phyloP scores from a whole-genome alignment of 2,888 invertebrate genomes.

The Gymnosoma rotundatum region DNA sequence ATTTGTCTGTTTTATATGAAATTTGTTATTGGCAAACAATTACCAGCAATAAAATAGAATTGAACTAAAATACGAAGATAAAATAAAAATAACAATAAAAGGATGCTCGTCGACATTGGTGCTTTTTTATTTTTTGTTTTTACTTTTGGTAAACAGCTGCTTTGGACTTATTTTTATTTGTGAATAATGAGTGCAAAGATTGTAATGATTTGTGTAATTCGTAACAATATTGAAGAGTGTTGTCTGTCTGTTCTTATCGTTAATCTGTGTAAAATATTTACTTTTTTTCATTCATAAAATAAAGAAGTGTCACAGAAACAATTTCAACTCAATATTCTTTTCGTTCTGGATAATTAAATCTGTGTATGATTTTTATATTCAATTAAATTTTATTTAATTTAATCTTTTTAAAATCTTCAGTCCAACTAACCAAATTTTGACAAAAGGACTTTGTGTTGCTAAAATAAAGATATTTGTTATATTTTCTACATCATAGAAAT shows the following conservation, averaged over 20 bases:
- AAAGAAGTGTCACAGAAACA: slow-evolving; percentile 34
- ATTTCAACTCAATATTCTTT: slow-evolving; percentile 4
- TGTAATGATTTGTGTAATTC: slow-evolving; percentile 50
- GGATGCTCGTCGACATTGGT: slow-evolving; percentile 37
- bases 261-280: slow-evolving; percentile 33
- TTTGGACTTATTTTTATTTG: slow-evolving; percentile 19
- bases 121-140: neutral
- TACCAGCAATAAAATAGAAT: slow-evolving; percentile 36
- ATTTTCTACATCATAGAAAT: too few relatives aligned
- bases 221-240: slow-evolving; percentile 3
- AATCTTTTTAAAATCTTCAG: too few relatives aligned
- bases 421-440: neutral
- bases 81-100: slow-evolving; percentile 20
- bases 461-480: neutral
- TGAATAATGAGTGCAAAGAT: slow-evolving; percentile 25
- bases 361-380: slow-evolving; percentile 17
- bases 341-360: slow-evolving; percentile 31
- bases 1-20: slow-evolving; percentile 49
- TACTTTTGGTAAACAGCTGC: slow-evolving; percentile 40
- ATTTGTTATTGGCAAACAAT: slow-evolving; percentile 59
- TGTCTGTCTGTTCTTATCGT: slow-evolving; percentile 30
- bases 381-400: neutral
- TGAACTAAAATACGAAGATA: slow-evolving; percentile 8
- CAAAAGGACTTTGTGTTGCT: neutral
- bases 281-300: neutral